phyloP scores from a whole-genome alignment of 2,888 invertebrate species.

The Molanna angustata region DNA sequence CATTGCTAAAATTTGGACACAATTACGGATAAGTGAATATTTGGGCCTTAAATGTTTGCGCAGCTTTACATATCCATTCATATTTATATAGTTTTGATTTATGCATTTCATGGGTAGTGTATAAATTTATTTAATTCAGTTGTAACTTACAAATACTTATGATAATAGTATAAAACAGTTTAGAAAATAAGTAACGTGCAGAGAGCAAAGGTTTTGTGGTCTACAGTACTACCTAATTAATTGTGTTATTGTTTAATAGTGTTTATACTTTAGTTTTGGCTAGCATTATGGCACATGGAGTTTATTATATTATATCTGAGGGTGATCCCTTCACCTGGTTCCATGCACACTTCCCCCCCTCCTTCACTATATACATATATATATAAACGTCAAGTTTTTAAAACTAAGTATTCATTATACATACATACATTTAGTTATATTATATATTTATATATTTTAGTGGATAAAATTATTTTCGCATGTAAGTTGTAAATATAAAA shows the following conservation, averaged over 20 bases:
- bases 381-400: conserved; percentile 8
- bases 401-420: conserved; percentile 4
- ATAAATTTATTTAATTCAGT: conserved; percentile 23
- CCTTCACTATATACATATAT: conserved; percentile 9
- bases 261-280: conserved; percentile 23
- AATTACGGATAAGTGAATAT: too few species aligned
- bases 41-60: too few species aligned
- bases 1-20: too few species aligned
- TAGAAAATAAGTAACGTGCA: conserved; percentile 20
- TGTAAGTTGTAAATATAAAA: conserved; percentile 23
- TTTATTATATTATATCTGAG: too few species aligned
- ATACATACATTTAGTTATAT: conserved; percentile 5
- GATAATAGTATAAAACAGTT: conserved; percentile 16
- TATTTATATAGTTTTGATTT: conserved; percentile 10
- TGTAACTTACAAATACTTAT: conserved; percentile 20
- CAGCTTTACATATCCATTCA: background rate
- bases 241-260: conserved; percentile 31
- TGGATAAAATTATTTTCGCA: too few species aligned
- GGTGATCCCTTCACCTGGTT: background rate
- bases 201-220: conserved; percentile 32
- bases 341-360: conserved; percentile 9
- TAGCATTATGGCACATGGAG: conserved; percentile 15
- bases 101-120: conserved; percentile 24
- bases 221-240: conserved; percentile 23
- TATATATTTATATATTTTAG: conserved; percentile 7